Evolutionary conservation across 92 coral and sea anemone genomes (phyloP).

Genomic region (Palythoa grandis): DNA sequence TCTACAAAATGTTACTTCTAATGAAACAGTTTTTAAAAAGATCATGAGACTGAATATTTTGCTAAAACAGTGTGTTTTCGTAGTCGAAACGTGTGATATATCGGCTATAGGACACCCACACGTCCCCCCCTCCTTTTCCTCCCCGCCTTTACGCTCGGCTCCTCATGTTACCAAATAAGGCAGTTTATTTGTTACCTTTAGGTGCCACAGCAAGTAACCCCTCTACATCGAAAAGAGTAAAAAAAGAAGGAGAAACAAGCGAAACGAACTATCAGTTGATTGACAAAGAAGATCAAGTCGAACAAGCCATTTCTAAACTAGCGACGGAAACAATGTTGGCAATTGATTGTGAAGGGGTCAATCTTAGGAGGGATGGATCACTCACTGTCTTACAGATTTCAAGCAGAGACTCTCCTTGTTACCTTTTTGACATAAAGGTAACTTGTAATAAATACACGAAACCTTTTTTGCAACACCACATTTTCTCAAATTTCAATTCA

Average conservation of each 20-base stretch:
- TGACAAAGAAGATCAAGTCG: constrained; percentile 29
- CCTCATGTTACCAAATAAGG: too few species aligned
- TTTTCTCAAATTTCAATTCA: too few species aligned
- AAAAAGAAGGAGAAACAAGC: background rate
- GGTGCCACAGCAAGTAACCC: background rate
- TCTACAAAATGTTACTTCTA: too few species aligned
- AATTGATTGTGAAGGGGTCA: constrained; percentile 32
- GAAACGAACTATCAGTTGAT: background rate
- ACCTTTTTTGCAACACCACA: too few species aligned
- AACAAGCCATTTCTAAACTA: constrained; percentile 8
- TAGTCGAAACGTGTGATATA: too few species aligned
- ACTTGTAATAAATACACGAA: too few species aligned
- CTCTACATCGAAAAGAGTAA: background rate
- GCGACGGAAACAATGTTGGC: background rate
- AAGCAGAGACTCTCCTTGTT: constrained; percentile 7
- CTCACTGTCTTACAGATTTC: constrained; percentile 23
- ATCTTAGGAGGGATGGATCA: constrained; percentile 28
- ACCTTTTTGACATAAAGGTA: constrained; percentile 32
- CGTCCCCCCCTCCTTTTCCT: too few species aligned
- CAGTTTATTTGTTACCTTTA: background rate
- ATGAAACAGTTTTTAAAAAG: too few species aligned
- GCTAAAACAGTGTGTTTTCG: too few species aligned
- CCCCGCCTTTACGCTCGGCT: too few species aligned
- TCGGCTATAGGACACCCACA: too few species aligned
- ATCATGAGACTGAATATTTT: too few species aligned